Percentiles rank a stretch among this genome's conserved stretches.
phyloP scores from a whole-genome alignment of 2,797 vertebrate species.

The Podargus strigoides region DNA sequence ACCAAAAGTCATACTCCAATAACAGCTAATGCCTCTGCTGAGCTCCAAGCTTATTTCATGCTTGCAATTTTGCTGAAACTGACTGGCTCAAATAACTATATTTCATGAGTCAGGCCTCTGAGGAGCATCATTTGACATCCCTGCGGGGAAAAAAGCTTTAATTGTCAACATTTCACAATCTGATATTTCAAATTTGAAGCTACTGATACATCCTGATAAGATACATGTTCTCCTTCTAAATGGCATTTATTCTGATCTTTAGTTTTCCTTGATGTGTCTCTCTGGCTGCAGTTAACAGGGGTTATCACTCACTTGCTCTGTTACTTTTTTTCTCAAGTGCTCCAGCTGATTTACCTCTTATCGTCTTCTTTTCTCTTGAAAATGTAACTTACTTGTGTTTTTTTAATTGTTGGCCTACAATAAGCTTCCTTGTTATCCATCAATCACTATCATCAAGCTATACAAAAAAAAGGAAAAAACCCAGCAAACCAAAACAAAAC shows the following conservation, averaged over 20 bases:
- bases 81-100: slow-evolving; percentile 34
- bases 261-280: background rate
- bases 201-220: background rate
- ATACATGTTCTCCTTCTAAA: background rate
- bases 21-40: slow-evolving; percentile 9
- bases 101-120: slow-evolving; percentile 16
- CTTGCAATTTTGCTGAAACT: slow-evolving; percentile 3
- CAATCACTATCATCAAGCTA: background rate
- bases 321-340: background rate
- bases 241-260: background rate
- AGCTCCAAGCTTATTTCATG: slow-evolving; percentile 16
- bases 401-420: background rate
- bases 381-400: background rate
- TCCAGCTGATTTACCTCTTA: background rate
- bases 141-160: slow-evolving; percentile 5
- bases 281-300: background rate
- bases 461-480: background rate
- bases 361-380: background rate
- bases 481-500: background rate
- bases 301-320: background rate
- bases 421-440: background rate
- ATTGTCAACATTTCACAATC: slow-evolving; percentile 7
- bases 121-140: slow-evolving; percentile 25
- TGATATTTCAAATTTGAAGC: slow-evolving; percentile 18
- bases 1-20: background rate